Evolutionary conservation across 2,797 vertebrate species (phyloP).

Genomic region (Enteromius radiatus): DNA sequence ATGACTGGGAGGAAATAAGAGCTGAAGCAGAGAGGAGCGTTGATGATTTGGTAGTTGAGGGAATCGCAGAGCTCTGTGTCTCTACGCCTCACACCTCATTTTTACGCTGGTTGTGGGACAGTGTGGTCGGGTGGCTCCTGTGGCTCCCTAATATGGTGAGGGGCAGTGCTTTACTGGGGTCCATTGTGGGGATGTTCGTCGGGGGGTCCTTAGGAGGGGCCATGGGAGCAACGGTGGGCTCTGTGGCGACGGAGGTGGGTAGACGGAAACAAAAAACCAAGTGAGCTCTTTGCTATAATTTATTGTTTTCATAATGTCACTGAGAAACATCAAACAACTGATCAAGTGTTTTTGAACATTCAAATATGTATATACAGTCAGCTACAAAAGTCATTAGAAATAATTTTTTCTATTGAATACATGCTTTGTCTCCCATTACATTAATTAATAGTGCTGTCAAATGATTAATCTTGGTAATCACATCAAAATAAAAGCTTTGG

Average conservation of each 20-base stretch:
- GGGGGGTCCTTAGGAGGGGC: slow-evolving; percentile 74
- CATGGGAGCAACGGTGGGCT: slow-evolving; percentile 78
- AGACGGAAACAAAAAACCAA: slow-evolving; percentile 65
- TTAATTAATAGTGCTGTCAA: not conserved
- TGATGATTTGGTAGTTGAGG: slow-evolving; percentile 60
- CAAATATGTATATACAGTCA: not conserved
- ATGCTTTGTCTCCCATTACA: not conserved
- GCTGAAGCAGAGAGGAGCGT: slow-evolving; percentile 67
- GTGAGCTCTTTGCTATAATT: not conserved
- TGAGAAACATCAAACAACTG: not conserved
- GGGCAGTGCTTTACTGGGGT: slow-evolving; percentile 73
- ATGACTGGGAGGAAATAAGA: not conserved
- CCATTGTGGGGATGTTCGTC: slow-evolving; percentile 76
- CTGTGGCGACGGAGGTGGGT: slow-evolving; percentile 78
- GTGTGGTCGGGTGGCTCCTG: slow-evolving; percentile 66
- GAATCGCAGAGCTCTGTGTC: slow-evolving; percentile 43
- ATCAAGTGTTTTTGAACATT: not conserved
- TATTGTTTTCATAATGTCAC: slow-evolving; percentile 10
- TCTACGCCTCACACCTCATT: slow-evolving; percentile 49
- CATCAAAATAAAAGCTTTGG: too few species aligned
- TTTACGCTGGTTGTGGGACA: slow-evolving; percentile 72
- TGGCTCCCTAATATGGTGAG: slow-evolving; percentile 71
- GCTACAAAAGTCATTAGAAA: not conserved
- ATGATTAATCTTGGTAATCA: too few species aligned
- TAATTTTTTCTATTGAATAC: not conserved